Percentiles rank a stretch among this genome's conserved stretches.
These are phyloP conservation scores for Cephus spinipes DNA, from an alignment of 2,888 invertebrate genomes.

Conservation along the genomic window DNA sequence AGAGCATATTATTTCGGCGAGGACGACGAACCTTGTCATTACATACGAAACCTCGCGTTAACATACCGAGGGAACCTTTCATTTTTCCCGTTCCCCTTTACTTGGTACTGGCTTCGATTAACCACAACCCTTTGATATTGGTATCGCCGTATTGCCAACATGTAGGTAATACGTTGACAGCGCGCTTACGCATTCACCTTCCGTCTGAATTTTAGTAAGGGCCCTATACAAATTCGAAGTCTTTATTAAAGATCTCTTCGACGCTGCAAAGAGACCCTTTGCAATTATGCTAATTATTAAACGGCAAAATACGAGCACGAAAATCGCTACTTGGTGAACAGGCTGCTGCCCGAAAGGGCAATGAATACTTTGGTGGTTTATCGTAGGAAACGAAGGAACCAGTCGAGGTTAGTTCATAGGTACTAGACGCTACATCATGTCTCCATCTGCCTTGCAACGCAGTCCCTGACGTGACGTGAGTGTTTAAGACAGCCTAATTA, in stretches of 20 bases:
- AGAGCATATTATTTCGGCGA: constrained; percentile 51
- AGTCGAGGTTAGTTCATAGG: constrained; percentile 15
- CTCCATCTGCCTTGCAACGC: constrained; percentile 57
- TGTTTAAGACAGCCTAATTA: constrained; percentile 72
- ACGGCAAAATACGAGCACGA: neutral
- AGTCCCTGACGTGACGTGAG: constrained; percentile 65
- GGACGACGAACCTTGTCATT: constrained; percentile 37
- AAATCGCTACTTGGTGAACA: constrained; percentile 37
- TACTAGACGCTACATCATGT: constrained; percentile 47
- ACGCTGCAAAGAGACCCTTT: neutral
- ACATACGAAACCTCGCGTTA: constrained; percentile 19
- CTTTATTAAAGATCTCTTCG: neutral
- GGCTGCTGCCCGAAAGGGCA: constrained; percentile 48
- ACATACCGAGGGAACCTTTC: constrained; percentile 40
- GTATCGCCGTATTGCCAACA: neutral
- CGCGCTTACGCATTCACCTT: neutral
- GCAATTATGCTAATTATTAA: neutral
- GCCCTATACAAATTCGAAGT: neutral
- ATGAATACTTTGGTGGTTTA: constrained; percentile 39
- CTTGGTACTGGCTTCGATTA: constrained; percentile 36
- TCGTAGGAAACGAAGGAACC: constrained; percentile 21
- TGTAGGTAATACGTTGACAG: neutral
- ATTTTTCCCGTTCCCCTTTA: constrained; percentile 49
- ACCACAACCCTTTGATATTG: neutral
- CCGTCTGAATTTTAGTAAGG: neutral